Evolutionary conservation across 1,140 invertebrate species (phyloP), one percentile per base, ranked within the genome.

Genomic region (Cheumatopsyche charites): DNA sequence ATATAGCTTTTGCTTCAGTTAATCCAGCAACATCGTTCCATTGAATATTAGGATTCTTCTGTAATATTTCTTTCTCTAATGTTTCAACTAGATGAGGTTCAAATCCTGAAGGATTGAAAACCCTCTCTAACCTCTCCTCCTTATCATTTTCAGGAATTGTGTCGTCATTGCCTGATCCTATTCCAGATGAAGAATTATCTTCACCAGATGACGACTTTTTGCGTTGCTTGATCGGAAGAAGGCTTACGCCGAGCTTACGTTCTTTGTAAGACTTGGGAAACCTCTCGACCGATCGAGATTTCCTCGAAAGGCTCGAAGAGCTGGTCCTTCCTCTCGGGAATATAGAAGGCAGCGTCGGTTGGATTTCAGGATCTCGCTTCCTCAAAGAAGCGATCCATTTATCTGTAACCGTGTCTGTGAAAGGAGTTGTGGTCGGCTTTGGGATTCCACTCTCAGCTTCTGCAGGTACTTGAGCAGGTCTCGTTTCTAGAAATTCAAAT

Each of bases 21-120:
- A 99, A 86, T 79, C 98, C 97, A 7, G 97, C 96, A 73, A 99
- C 98, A 83, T 99, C 96, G 77, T 92, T 92, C 97, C 97, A 99
- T 75, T 90, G 91, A 62, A 98, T 94, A 82, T 96, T 95, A 11
- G 96, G 95, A 86, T 99, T 95, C 79, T 94, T 95, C 82, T 98
- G 96, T 21, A 99, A 87, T 78, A 99, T 99, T 83, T 98, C 97
- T 78, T 97, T 88, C 82, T 99, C 97, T 79, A 88, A 73, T 72
- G 89, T 91, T 65, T 94, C 93, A 0, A 95, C 91, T 13, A 96
- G 81, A 79, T 93, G 91, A 61, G 88, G 80, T 79, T 96, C 92
- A 78, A 90, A 92, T 5, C 92, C 92, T 13, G 86, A 80, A 0
- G 90, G 83, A 73, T 92, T 89, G 80, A 94, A 94, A 17, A 90